Conservation (phyloP, 30 jellyfish, hydroid and myxozoan species). For the Cassiopea xamachana region DNA sequence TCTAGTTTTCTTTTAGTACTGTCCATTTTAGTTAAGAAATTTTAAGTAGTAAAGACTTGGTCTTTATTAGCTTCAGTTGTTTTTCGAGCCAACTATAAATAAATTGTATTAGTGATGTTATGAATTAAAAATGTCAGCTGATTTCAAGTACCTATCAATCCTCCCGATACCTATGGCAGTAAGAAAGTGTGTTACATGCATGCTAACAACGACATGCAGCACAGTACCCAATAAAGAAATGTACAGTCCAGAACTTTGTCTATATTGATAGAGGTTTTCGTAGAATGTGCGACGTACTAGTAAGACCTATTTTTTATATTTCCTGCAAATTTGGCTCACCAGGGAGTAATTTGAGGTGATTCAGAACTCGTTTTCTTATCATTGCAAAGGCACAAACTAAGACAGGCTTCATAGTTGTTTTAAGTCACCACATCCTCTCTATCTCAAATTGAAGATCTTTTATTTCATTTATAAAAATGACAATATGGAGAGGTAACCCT, state of each 20-base stretch:
- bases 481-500: too few species aligned
- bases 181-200: too few species aligned
- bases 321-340: constrained; percentile 33
- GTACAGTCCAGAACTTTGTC: not conserved
- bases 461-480: too few species aligned
- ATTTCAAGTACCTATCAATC: not conserved
- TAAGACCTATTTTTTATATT: constrained; percentile 20
- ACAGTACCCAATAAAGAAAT: not conserved
- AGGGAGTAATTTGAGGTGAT: not conserved
- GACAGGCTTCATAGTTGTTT: constrained; percentile 32
- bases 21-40: too few species aligned
- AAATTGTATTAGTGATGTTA: not conserved
- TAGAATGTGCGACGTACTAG: constrained; percentile 28
- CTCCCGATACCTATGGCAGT: too few species aligned
- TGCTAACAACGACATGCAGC: not conserved
- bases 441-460: constrained; percentile 15
- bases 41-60: too few species aligned
- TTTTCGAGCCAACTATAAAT: too few species aligned
- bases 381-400: constrained; percentile 50
- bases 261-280: constrained; percentile 32
- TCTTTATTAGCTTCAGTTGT: too few species aligned
- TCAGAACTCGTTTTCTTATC: not conserved
- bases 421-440: not conserved
- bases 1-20: too few species aligned
- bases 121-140: not conserved